Evolutionary conservation across 1,140 invertebrate genomes (phyloP).

Genomic region (Paramacrobiotus metropolitanus): DNA sequence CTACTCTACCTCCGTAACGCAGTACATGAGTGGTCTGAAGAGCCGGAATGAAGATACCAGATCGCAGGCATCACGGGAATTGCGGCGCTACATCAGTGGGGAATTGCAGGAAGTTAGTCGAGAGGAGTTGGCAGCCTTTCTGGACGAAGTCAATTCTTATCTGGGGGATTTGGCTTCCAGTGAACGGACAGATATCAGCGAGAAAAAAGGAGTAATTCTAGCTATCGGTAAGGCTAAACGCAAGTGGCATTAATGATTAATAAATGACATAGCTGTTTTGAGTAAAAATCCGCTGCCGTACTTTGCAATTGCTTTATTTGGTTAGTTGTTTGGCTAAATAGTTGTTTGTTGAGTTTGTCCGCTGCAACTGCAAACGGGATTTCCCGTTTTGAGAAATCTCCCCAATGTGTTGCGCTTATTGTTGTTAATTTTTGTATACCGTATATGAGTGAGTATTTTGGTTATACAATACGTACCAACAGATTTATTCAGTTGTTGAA

Average conservation of each 20-base stretch:
- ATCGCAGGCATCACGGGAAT: slow-evolving; percentile 55
- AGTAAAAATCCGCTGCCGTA: too few species aligned
- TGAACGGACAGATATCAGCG: slow-evolving; percentile 65
- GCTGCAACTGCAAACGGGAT: too few species aligned
- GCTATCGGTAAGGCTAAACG: slow-evolving; percentile 49
- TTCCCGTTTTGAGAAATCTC: too few species aligned
- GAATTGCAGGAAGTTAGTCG: slow-evolving; percentile 71
- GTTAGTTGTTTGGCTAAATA: too few species aligned
- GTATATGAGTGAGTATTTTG: too few species aligned
- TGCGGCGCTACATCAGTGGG: slow-evolving; percentile 70
- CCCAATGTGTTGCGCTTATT: too few species aligned
- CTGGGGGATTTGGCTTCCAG: slow-evolving; percentile 88
- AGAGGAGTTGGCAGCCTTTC: slow-evolving; percentile 64
- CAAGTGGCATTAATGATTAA: background rate
- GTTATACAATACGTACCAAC: too few species aligned
- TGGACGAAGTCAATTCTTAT: slow-evolving; percentile 83
- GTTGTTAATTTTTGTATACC: too few species aligned
- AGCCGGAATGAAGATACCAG: slow-evolving; percentile 60
- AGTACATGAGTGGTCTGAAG: slow-evolving; percentile 59
- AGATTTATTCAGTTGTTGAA: too few species aligned
- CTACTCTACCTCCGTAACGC: too few species aligned
- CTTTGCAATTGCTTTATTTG: too few species aligned
- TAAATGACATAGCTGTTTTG: background rate
- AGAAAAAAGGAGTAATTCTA: slow-evolving; percentile 80
- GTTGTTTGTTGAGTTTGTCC: too few species aligned